phyloP scores from a whole-genome alignment of 1,140 invertebrate genomes.

The Pseudomyrmex dendroicus region DNA sequence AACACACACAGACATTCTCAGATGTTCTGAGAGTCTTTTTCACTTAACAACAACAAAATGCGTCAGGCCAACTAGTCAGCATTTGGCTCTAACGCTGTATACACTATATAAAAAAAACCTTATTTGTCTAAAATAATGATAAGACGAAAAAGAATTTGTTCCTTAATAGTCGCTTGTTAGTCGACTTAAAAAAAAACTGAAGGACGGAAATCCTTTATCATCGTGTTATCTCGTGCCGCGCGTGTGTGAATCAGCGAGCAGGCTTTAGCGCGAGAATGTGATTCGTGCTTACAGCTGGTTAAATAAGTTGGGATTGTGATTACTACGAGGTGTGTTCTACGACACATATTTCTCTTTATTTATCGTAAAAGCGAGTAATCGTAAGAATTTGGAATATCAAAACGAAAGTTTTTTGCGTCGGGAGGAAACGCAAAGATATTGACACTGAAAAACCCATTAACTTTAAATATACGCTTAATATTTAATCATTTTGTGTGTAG shows the following conservation, averaged over 20 bases:
- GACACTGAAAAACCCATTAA: not conserved
- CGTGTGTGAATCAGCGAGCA: slow-evolving; percentile 6
- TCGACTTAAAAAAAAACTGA: slow-evolving; percentile 2
- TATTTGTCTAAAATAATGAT: slow-evolving; percentile 2
- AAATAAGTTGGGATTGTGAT: slow-evolving; percentile 57
- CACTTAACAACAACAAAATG: too few species aligned
- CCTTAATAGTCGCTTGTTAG: not conserved
- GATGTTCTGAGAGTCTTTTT: too few species aligned
- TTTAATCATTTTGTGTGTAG: not conserved
- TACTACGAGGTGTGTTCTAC: not conserved
- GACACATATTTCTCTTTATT: slow-evolving; percentile 20
- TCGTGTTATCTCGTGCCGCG: not conserved
- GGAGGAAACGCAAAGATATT: not conserved
- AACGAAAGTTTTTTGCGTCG: too few species aligned
- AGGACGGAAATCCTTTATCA: not conserved
- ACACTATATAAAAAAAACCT: not conserved
- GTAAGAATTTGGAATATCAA: too few species aligned
- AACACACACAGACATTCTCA: too few species aligned
- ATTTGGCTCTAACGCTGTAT: not conserved
- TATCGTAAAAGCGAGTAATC: not conserved
- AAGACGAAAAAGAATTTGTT: slow-evolving; percentile 18
- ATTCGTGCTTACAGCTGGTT: slow-evolving; percentile 65
- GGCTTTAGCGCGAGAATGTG: slow-evolving; percentile 39
- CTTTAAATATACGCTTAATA: not conserved
- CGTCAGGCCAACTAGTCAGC: not conserved